Conservation (phyloP, 92 coral and sea anemone species). For the Epizoanthus ramosus region DNA sequence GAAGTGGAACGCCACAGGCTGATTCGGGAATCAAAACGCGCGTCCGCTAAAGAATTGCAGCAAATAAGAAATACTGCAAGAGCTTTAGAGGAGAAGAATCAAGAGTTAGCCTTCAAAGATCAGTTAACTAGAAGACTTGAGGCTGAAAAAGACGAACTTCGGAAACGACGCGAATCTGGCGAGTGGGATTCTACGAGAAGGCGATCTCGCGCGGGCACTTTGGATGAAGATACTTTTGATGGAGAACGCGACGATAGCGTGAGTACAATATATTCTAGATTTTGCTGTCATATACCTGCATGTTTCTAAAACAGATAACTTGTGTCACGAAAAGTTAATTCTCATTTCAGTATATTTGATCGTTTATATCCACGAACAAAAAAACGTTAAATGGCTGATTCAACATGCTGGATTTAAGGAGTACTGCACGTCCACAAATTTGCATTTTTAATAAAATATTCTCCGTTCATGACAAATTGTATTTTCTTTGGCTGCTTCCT, state of each 20-base stretch:
- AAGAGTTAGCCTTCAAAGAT: slow-evolving; percentile 91
- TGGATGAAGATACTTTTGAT: slow-evolving; percentile 23
- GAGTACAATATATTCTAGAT: slow-evolving; percentile 1
- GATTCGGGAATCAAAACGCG: slow-evolving; percentile 85
- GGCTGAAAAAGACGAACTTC: slow-evolving; percentile 80
- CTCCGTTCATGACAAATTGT: neutral
- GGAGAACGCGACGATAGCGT: slow-evolving; percentile 37
- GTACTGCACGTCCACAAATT: neutral
- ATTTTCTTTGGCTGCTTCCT: neutral
- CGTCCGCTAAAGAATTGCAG: slow-evolving; percentile 86
- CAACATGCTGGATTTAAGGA: too few species aligned
- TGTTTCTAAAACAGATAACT: neutral
- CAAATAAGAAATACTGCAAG: slow-evolving; percentile 83
- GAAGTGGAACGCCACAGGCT: slow-evolving; percentile 84
- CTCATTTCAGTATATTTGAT: too few species aligned
- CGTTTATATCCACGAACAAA: too few species aligned
- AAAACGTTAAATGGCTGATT: too few species aligned
- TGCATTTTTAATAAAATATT: slow-evolving; percentile 10
- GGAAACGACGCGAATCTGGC: slow-evolving; percentile 59
- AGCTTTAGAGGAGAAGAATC: slow-evolving; percentile 85
- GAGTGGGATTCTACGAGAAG: slow-evolving; percentile 57
- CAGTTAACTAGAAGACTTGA: slow-evolving; percentile 85
- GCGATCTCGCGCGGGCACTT: neutral
- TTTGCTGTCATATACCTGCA: neutral
- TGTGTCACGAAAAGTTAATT: neutral